phyloP scores from a whole-genome alignment of 2,797 vertebrate genomes.

The Cottoperca gobio region DNA sequence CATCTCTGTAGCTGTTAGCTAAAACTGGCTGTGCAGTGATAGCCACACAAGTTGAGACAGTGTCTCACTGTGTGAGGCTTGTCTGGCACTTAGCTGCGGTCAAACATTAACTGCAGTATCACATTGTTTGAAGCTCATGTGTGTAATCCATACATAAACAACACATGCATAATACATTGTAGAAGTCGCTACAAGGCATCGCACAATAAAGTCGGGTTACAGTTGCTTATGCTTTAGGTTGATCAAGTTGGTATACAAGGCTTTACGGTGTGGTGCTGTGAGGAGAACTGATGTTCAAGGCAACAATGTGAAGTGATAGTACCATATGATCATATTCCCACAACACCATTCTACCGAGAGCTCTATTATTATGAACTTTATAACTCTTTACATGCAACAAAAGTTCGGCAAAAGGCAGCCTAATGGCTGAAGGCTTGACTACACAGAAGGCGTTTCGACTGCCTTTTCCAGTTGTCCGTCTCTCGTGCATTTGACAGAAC shows the following conservation, averaged over 20 bases:
- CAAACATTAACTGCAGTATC: slow-evolving; percentile 23
- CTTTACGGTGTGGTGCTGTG: background rate
- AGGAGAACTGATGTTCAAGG: background rate
- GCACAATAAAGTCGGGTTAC: background rate
- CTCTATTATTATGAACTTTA: background rate
- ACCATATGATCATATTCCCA: background rate
- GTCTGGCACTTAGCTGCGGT: slow-evolving; percentile 17
- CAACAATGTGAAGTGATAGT: background rate
- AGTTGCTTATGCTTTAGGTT: background rate
- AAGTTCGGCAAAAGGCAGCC: no score
- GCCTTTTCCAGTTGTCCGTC: background rate
- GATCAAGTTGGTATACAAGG: background rate
- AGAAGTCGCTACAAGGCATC: background rate
- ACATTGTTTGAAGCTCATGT: slow-evolving; percentile 11
- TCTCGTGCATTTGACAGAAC: background rate
- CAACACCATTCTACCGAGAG: background rate
- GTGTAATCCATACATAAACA: slow-evolving; percentile 18
- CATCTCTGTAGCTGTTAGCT: slow-evolving; percentile 28
- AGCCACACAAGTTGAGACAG: slow-evolving; percentile 8
- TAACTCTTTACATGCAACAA: background rate
- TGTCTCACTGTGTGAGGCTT: slow-evolving; percentile 17
- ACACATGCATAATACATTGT: background rate
- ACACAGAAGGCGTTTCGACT: background rate
- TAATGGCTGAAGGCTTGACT: slow-evolving; percentile 1
- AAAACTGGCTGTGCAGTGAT: slow-evolving; percentile 24